Conservation (phyloP, 2,113 vertebrate genomes). For the Dicaeum eximium region DNA sequence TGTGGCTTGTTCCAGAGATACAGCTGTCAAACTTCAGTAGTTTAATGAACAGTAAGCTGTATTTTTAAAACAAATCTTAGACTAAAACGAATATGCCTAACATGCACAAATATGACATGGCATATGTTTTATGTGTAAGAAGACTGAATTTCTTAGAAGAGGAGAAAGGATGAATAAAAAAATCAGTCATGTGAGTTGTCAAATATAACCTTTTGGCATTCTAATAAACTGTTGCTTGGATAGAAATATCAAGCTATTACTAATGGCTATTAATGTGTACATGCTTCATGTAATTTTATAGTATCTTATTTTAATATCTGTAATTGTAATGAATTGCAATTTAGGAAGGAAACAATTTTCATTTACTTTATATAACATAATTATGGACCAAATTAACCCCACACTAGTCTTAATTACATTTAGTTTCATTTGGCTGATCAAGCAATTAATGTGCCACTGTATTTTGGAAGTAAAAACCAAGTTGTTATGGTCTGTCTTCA, state of each 20-base stretch:
- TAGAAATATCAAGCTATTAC: slow-evolving; percentile 87
- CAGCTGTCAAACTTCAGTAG: background rate
- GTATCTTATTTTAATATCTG: slow-evolving; percentile 94
- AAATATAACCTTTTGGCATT: slow-evolving; percentile 81
- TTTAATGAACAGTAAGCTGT: background rate
- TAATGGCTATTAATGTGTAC: slow-evolving; percentile 90
- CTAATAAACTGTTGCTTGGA: slow-evolving; percentile 82
- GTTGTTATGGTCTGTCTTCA: slow-evolving; percentile 74
- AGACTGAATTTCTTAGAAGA: slow-evolving; percentile 59
- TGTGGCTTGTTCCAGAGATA: background rate
- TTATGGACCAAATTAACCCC: slow-evolving; percentile 99
- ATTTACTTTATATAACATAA: slow-evolving; percentile 97
- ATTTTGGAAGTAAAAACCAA: slow-evolving; percentile 83
- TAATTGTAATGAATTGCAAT: slow-evolving; percentile 99
- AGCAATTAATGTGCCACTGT: slow-evolving; percentile 84
- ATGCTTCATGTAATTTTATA: slow-evolving; percentile 96
- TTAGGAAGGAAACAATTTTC: slow-evolving; percentile 93
- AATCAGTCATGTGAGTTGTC: slow-evolving; percentile 79
- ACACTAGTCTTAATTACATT: slow-evolving; percentile 97
- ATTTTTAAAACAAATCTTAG: background rate
- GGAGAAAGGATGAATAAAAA: slow-evolving; percentile 54
- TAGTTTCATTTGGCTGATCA: slow-evolving; percentile 96
- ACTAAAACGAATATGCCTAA: background rate
- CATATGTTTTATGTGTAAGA: background rate
- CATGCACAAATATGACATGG: background rate